Evolutionary conservation across 2,888 invertebrate species (phyloP), one percentile per base, ranked within the genome.

Genomic region (Hirtodrosophila alboralis): DNA sequence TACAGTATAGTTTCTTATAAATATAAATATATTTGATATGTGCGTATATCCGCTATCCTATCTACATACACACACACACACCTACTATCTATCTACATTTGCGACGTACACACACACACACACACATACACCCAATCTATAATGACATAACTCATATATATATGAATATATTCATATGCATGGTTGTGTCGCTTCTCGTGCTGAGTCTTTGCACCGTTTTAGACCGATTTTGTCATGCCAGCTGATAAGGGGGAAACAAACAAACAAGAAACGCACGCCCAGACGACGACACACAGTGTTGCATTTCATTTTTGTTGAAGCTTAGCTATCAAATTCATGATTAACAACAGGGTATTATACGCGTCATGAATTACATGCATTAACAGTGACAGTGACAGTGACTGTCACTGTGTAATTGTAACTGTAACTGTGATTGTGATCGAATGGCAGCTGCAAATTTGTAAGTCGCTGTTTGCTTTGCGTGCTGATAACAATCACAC

Each of bases 401-500:
- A 68, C 78, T 45, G 26, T 73, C 8, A 14, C 49, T 61, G 51
- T 62, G 66, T n/a, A n/a, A n/a, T n/a, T 37, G 54, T 65, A n/a
- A 41, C 28, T 36, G 31, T 31, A 40, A 38, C 43, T 31, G 21
- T 9, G 12, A 62, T 10, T 51, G 33, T 6, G 13, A 18, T n/a
- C 52, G 31, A 60, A 43, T 44, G 26, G 38, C 65, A 53, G 52
- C 56, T 67, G 70, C 62, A 67, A 41, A 23, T 27, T 51, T 31
- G n/a, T 40, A 31, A 61, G 51, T 56, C 54, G 34, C 10, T 13
- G 47, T 48, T 33, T 5, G 37, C 34, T 43, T 38, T 48, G 45
- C 49, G 48, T 47, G 66, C 70, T 84, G 84, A 80, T 84, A 77
- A 80, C 65, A 68, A 38, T 31, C 41, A 41, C 13, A 18, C 27